A percentile compares a stretch with the other conserved stretches of the same genome.
Conservation (phyloP, 2,888 invertebrate genomes). For the Epiblema foenella region DNA sequence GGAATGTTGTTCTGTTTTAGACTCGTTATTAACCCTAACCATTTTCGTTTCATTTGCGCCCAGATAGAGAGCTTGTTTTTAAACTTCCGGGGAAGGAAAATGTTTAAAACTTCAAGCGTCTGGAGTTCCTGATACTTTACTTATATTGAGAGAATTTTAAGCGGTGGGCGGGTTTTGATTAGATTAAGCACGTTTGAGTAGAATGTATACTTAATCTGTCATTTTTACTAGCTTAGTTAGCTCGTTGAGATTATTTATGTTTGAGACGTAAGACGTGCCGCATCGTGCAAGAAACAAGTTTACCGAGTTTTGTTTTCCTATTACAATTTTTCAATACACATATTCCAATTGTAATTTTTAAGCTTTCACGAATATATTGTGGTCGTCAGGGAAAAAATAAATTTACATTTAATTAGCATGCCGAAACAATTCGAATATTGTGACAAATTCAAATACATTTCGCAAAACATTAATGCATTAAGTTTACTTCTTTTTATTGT, state of each 20-base stretch:
- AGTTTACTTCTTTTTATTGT: slow-evolving; percentile 1
- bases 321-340: no score
- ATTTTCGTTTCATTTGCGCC: slow-evolving; percentile 21
- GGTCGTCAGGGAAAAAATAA: no score
- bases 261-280: no score
- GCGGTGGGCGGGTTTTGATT: no score
- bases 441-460: background rate
- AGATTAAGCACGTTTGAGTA: background rate
- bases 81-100: slow-evolving; percentile 1
- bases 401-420: background rate
- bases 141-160: background rate
- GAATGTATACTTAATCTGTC: background rate
- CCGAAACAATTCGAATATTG: background rate
- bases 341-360: no score
- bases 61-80: slow-evolving; percentile 1
- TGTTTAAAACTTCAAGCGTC: background rate
- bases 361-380: no score
- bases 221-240: background rate
- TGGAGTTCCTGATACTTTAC: background rate
- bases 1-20: slow-evolving; percentile 24
- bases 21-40: slow-evolving; percentile 29
- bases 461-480: background rate
- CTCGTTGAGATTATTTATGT: no score
- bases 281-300: no score
- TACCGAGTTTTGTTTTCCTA: no score